Conservation (phyloP, 2,113 vertebrate genomes). For the Ceyx melanurus region DNA sequence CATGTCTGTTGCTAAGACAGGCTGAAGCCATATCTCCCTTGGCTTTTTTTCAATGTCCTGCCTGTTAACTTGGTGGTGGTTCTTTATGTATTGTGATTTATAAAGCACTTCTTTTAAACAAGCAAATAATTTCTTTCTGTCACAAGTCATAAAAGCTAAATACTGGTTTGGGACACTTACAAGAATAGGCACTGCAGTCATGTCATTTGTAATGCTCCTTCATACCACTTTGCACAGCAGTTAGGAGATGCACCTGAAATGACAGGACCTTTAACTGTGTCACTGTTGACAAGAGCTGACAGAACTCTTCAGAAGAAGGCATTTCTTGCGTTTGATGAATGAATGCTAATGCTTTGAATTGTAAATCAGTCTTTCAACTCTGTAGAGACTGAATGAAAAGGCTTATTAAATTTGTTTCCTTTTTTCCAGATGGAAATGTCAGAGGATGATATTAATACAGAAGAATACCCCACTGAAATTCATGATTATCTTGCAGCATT, state of each 20-base stretch:
- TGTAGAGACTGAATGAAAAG: neutral
- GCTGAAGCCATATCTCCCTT: neutral
- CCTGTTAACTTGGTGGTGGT: neutral
- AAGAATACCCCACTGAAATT: conserved; percentile 94
- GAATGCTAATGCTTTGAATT: neutral
- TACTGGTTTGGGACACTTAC: neutral
- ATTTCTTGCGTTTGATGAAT: neutral
- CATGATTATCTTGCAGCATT: conserved; percentile 87
- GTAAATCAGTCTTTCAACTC: neutral
- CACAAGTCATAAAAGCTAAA: conserved; percentile 15
- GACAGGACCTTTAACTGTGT: neutral
- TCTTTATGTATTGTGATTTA: neutral
- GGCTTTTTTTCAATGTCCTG: neutral
- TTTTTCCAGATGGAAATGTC: conserved; percentile 70
- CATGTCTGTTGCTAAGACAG: neutral
- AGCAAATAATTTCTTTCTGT: conserved; percentile 20
- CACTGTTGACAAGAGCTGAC: neutral
- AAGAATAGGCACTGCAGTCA: neutral
- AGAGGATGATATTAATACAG: conserved; percentile 63
- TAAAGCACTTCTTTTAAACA: neutral
- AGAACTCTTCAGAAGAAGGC: neutral
- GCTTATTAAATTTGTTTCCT: conserved; percentile 35
- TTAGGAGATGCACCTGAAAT: neutral
- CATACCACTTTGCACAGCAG: neutral
- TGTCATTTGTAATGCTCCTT: neutral